Evolutionary conservation across 2,888 invertebrate species (phyloP).

Genomic region (Ceriagrion tenellum): DNA sequence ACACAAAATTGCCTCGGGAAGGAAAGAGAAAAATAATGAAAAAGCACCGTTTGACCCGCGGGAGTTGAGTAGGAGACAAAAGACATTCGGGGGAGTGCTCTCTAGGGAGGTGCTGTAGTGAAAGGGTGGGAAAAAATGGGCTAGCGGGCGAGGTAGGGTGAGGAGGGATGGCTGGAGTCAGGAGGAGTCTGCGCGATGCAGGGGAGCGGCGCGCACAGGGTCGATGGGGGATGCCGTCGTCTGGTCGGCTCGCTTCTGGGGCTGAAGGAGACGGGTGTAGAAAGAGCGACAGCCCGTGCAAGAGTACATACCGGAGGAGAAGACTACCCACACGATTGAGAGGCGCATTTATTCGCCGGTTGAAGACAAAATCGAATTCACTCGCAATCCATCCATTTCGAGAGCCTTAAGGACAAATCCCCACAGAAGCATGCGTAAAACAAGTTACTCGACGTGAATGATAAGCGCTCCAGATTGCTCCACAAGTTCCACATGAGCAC

Average conservation of each 20-base stretch:
- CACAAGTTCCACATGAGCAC: too few species aligned
- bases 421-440: neutral
- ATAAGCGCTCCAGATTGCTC: too few species aligned
- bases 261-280: neutral
- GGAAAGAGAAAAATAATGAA: neutral
- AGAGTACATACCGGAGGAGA: neutral
- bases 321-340: neutral
- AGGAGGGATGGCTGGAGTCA: neutral
- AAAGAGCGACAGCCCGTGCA: neutral
- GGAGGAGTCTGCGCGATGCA: slow-evolving; percentile 47
- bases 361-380: neutral
- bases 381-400: neutral
- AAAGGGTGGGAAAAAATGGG: neutral
- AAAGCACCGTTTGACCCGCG: neutral
- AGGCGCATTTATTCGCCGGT: neutral
- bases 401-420: neutral
- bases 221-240: slow-evolving; percentile 47
- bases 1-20: neutral
- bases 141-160: neutral
- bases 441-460: neutral
- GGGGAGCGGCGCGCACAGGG: neutral
- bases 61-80: neutral
- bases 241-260: neutral
- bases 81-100: neutral
- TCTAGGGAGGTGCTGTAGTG: neutral